Evolutionary conservation across 64 coral and sea anemone species (phyloP).

Genomic region (Actinia equina): DNA sequence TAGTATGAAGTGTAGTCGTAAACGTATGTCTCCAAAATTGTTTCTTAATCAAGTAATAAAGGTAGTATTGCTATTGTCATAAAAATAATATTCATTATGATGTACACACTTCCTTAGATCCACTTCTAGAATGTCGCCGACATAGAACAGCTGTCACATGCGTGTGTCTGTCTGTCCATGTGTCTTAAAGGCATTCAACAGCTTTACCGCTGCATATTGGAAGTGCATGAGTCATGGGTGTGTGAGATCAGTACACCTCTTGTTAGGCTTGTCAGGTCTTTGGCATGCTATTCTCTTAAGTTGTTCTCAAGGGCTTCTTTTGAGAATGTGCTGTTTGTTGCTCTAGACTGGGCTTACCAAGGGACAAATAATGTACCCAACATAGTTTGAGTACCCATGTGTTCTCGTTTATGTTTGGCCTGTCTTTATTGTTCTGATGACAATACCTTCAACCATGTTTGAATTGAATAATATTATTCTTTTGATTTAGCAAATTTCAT

Average conservation of each 20-base stretch:
- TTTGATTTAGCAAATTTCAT: too few species aligned
- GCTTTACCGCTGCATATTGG: conserved; percentile 90
- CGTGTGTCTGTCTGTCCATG: conserved; percentile 38
- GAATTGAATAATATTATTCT: too few species aligned
- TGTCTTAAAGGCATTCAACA: conserved; percentile 67
- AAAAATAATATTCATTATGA: neutral
- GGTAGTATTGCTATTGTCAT: too few species aligned
- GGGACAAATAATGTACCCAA: conserved; percentile 2
- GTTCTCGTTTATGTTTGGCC: too few species aligned
- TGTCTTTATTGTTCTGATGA: too few species aligned
- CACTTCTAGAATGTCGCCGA: conserved; percentile 55
- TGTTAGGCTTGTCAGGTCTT: neutral
- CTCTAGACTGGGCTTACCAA: neutral
- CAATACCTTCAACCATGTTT: too few species aligned
- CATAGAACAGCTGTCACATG: conserved; percentile 12
- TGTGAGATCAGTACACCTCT: conserved; percentile 91
- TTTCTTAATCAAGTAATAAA: too few species aligned
- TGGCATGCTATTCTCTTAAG: neutral
- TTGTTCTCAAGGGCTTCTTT: neutral
- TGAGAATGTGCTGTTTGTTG: neutral
- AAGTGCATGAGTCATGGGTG: conserved; percentile 99
- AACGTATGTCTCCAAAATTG: too few species aligned
- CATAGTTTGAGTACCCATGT: too few species aligned
- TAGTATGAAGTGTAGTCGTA: too few species aligned
- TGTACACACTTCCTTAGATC: conserved; percentile 98